phyloP scores from a whole-genome alignment of 2,113 vertebrate genomes.

The Lophura nycthemera region DNA sequence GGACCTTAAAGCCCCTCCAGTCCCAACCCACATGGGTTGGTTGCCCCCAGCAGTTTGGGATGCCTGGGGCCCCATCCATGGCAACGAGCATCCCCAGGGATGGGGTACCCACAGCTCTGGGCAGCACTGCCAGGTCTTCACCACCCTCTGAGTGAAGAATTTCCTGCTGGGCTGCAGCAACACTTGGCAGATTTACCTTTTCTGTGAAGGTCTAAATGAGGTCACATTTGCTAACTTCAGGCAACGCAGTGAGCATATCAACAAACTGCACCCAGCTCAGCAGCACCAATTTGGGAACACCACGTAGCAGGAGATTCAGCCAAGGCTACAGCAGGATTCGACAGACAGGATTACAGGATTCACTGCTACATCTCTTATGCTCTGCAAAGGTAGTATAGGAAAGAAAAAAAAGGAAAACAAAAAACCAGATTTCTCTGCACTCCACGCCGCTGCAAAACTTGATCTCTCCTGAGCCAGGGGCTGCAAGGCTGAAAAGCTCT shows the following conservation, averaged over 20 bases:
- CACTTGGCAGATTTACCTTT: neutral
- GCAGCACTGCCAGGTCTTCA: neutral
- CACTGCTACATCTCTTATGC: neutral
- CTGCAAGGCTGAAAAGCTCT: neutral
- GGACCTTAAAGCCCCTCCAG: neutral
- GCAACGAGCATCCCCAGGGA: neutral
- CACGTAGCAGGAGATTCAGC: neutral
- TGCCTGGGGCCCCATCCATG: too few relatives aligned
- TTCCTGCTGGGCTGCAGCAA: neutral
- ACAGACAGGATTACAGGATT: accelerated
- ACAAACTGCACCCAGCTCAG: accelerated
- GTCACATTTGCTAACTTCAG: accelerated
- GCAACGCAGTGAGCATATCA: accelerated
- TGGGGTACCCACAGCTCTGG: neutral
- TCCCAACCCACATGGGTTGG: neutral
- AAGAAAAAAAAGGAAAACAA: neutral
- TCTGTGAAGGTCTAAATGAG: accelerated
- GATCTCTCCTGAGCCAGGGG: neutral
- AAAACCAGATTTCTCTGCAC: neutral
- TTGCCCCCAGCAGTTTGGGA: neutral
- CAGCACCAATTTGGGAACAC: neutral
- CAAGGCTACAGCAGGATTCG: neutral
- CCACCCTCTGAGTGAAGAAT: neutral
- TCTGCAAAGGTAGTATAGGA: neutral
- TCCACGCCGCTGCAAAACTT: neutral